A percentile compares a stretch with the other conserved stretches of the same genome.
Evolutionary conservation across 2,797 vertebrate species (phyloP).

Genomic region (Forpus xanthops): DNA sequence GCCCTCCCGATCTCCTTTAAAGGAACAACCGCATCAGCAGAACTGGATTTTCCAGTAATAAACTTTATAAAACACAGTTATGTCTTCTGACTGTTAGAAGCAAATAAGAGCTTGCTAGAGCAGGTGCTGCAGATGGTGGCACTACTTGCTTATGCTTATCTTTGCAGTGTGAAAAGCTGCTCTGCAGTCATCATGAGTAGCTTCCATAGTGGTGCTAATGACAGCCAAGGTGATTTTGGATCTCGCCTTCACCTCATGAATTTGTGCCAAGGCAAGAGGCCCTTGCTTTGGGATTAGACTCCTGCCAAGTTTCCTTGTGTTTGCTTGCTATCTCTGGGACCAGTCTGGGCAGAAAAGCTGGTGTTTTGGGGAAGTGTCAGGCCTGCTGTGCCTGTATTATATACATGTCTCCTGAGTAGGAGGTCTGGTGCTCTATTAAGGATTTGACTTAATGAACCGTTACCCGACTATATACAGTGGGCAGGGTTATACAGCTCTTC

Average conservation of each 20-base stretch:
- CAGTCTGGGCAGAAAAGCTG: neutral
- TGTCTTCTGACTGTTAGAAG: fast-evolving
- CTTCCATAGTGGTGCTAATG: fast-evolving
- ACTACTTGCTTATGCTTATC: fast-evolving
- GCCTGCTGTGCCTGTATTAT: neutral
- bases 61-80: neutral
- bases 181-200: fast-evolving
- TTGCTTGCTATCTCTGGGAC: neutral
- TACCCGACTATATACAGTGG: fast-evolving
- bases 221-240: fast-evolving
- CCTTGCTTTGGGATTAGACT: neutral
- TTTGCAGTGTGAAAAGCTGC: neutral
- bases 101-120: too few species aligned
- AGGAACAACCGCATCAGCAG: neutral
- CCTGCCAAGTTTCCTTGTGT: neutral
- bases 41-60: neutral
- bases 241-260: fast-evolving
- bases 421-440: neutral
- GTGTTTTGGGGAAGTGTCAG: neutral
- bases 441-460: neutral
- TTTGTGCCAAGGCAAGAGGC: neutral
- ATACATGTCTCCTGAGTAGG: neutral
- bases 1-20: neutral
- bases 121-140: fast-evolving
- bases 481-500: neutral